Conservation (phyloP, 2,113 vertebrate genomes). For the Zapornia atra region DNA sequence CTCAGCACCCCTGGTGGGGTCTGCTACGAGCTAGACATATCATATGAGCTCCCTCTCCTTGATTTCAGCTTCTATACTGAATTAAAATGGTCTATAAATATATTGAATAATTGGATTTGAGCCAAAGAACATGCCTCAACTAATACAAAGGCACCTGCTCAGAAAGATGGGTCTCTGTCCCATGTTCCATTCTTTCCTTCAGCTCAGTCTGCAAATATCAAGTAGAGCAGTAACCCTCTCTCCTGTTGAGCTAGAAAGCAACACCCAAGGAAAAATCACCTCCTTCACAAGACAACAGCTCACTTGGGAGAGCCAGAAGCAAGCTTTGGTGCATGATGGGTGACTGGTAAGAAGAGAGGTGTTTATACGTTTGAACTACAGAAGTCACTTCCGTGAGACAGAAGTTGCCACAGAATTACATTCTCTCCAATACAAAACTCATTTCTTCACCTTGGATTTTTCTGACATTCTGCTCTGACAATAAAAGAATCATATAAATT, state of each 20-base stretch:
- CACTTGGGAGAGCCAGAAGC: neutral
- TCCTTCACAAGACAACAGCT: neutral
- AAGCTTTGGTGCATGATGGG: neutral
- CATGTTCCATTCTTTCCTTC: neutral
- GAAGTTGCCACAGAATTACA: neutral
- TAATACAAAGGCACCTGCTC: neutral
- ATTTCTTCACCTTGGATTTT: neutral
- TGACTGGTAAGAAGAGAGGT: neutral
- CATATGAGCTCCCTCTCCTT: neutral
- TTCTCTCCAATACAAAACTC: neutral
- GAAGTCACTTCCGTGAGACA: neutral
- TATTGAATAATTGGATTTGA: neutral
- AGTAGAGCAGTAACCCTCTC: neutral
- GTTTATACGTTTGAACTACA: neutral
- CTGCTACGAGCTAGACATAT: neutral
- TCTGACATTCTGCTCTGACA: neutral
- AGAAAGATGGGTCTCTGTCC: neutral
- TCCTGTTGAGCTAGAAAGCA: neutral
- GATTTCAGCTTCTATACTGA: neutral
- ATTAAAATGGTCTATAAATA: neutral
- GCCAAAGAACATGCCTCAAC: neutral
- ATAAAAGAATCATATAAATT: neutral
- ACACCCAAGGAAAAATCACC: neutral
- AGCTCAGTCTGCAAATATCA: neutral
- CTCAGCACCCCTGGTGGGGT: neutral